These are phyloP conservation scores for Fringilla coelebs DNA, from an alignment of 2,797 vertebrate species.

Conservation along the genomic window DNA sequence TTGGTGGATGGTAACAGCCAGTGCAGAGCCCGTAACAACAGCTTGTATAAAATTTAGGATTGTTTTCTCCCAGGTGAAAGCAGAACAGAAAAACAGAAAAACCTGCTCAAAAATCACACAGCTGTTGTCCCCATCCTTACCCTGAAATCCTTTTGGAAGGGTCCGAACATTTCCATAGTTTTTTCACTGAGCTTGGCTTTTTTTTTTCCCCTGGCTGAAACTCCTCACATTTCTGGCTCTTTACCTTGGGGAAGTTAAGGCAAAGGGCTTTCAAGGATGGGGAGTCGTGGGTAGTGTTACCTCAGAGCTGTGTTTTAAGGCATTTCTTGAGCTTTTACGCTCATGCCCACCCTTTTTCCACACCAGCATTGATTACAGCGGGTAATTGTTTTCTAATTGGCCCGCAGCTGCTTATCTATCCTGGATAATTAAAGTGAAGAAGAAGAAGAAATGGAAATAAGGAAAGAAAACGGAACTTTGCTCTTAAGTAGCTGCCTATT, in stretches of 20 bases:
- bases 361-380: slow-evolving; percentile 57
- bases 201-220: not conserved
- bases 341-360: not conserved
- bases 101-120: not conserved
- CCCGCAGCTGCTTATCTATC: slow-evolving; percentile 67
- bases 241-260: not conserved
- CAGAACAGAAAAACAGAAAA: not conserved
- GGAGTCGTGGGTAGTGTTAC: not conserved
- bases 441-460: slow-evolving; percentile 32
- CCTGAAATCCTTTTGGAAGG: not conserved
- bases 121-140: not conserved
- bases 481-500: slow-evolving; percentile 59
- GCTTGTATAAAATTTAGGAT: not conserved
- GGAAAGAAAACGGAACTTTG: slow-evolving; percentile 46
- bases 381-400: slow-evolving; percentile 76
- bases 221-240: not conserved
- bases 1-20: not conserved
- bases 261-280: not conserved
- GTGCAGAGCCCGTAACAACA: not conserved
- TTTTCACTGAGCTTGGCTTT: not conserved
- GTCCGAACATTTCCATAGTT: not conserved
- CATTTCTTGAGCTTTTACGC: not conserved
- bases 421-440: slow-evolving; percentile 69
- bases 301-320: not conserved
- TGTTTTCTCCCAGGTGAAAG: not conserved